A percentile compares a stretch with the other conserved stretches of the same genome.
Evolutionary conservation across 2,888 invertebrate species (phyloP).

Genomic region (Lamproptera curius): DNA sequence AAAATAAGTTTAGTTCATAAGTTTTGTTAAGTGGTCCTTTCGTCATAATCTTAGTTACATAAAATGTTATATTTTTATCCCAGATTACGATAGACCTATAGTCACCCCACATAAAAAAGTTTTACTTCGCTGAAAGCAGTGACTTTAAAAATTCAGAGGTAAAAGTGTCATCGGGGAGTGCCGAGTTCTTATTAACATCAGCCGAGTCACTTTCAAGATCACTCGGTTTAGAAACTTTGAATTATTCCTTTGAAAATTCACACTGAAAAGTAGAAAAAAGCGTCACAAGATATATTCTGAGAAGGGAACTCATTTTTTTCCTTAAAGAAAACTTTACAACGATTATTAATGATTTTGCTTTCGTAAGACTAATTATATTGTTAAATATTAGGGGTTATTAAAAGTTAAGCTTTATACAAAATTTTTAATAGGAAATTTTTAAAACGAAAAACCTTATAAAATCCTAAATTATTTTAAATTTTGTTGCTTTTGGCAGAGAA

Average conservation of each 20-base stretch:
- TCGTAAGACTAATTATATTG: too few relatives aligned
- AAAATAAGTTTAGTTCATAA: too few relatives aligned
- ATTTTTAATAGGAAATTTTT: too few relatives aligned
- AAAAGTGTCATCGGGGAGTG: constrained; percentile 54
- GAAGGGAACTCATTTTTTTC: constrained; percentile 6
- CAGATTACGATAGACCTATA: too few relatives aligned
- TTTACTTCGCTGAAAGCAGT: constrained; percentile 40
- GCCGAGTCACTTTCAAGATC: constrained; percentile 33
- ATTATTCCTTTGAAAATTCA: constrained; percentile 22
- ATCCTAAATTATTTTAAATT: too few relatives aligned
- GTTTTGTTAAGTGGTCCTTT: too few relatives aligned
- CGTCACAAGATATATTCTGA: constrained; percentile 10
- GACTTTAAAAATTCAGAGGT: constrained; percentile 65
- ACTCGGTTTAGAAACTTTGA: constrained; percentile 24
- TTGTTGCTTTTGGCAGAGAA: too few relatives aligned
- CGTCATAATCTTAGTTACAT: constrained; percentile 5
- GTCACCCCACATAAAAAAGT: constrained; percentile 51
- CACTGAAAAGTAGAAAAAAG: constrained; percentile 12
- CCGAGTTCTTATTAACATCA: constrained; percentile 54
- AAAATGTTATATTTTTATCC: too few relatives aligned
- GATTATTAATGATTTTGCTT: too few relatives aligned
- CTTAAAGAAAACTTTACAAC: constrained; percentile 1
- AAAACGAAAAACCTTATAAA: too few relatives aligned
- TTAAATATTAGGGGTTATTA: too few relatives aligned
- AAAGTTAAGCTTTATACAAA: too few relatives aligned